Percentiles rank a stretch among this genome's conserved stretches.
Evolutionary conservation across 1,140 invertebrate species (phyloP).

Genomic region (Tetraneura akinire): DNA sequence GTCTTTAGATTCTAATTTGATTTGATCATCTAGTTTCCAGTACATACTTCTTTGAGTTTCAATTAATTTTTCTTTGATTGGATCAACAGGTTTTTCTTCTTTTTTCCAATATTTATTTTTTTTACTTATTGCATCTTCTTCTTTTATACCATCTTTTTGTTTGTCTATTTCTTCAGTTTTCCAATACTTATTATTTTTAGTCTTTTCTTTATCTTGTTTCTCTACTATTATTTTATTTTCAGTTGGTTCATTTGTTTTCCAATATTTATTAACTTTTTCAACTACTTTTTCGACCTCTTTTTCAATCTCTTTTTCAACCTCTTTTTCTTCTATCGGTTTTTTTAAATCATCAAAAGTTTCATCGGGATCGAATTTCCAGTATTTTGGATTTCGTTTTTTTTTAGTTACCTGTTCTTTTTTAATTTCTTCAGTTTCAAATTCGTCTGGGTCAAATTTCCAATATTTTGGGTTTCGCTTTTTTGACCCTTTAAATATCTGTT

Average conservation of each 20-base stretch:
- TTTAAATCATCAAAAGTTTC: neutral
- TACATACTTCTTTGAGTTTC: constrained; percentile 48
- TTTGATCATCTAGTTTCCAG: constrained; percentile 42
- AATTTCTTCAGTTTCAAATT: constrained; percentile 26
- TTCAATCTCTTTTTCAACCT: neutral
- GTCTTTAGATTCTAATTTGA: neutral
- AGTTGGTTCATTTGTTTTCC: neutral
- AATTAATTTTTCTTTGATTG: constrained; percentile 38
- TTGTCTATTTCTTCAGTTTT: constrained; percentile 42
- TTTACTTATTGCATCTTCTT: constrained; percentile 49
- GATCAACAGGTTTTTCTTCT: constrained; percentile 39
- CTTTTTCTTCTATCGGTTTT: neutral
- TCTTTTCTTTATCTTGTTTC: constrained; percentile 9
- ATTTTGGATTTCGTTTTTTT: constrained; percentile 39
- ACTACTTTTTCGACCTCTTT: constrained; percentile 1
- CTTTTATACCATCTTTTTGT: constrained; percentile 48
- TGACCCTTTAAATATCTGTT: constrained; percentile 25
- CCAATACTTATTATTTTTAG: constrained; percentile 29
- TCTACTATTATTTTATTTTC: neutral
- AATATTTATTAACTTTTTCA: constrained; percentile 37
- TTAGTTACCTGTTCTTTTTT: constrained; percentile 41
- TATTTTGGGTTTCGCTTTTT: constrained; percentile 42
- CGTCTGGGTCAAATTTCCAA: constrained; percentile 42
- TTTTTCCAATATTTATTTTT: constrained; percentile 42
- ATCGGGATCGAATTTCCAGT: constrained; percentile 36